Evolutionary conservation across 2,797 vertebrate genomes (phyloP), one percentile per base, ranked within the genome.

Genomic region (Tachyglossus aculeatus): DNA sequence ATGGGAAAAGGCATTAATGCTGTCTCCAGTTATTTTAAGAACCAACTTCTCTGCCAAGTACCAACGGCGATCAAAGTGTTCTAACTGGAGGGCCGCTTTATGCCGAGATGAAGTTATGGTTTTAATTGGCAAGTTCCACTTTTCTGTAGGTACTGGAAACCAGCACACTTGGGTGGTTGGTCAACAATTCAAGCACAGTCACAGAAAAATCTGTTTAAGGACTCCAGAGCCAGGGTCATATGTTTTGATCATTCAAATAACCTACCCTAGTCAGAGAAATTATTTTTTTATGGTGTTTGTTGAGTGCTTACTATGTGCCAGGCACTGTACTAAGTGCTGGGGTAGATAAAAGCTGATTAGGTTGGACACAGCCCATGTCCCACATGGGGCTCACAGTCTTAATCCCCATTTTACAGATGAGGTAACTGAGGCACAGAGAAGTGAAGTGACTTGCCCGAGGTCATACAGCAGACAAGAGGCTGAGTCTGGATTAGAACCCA

Each of bases 301-400:
- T n/a, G n/a, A n/a, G n/a, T n/a, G n/a, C n/a, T n/a, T n/a, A n/a
- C n/a, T n/a, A n/a, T n/a, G n/a, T n/a, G n/a, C n/a, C n/a, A n/a
- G n/a, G n/a, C n/a, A n/a, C n/a, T 51, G 10, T 10, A 73, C 66
- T 73, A 31, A 71, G 38, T 22, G 29, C n/a, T 51, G 37, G 19
- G 58, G 15, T 13, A 62, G 59, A 6, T 22, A 19, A 40, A 51
- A 19, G 18, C 7, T 33, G 19, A 51, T 51, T n/a, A n/a, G n/a
- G n/a, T n/a, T n/a, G n/a, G n/a, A n/a, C n/a, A n/a, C n/a, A n/a
- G n/a, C n/a, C n/a, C n/a, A n/a, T n/a, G n/a, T n/a, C n/a, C n/a
- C n/a, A n/a, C n/a, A n/a, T n/a, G n/a, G n/a, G n/a, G n/a, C n/a
- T n/a, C n/a, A n/a, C n/a, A n/a, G n/a, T n/a, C n/a, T n/a, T n/a